Evolutionary conservation across 2,113 vertebrate species (phyloP).

Genomic region (Mesoclemmys tuberculata): DNA sequence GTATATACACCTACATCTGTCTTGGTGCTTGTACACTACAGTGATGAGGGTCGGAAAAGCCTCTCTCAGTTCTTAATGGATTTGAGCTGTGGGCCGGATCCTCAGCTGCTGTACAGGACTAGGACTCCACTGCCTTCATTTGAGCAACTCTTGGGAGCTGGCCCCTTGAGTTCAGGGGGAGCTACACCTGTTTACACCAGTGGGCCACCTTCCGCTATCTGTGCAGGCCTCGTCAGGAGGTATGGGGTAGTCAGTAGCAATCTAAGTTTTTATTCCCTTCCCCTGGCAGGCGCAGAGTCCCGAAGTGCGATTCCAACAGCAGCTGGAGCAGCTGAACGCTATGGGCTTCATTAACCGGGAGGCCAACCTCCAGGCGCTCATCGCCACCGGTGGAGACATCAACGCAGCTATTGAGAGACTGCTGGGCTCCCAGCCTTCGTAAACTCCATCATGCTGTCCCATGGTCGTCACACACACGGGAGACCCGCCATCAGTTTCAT

Average conservation of each 20-base stretch:
- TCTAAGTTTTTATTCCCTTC: background rate
- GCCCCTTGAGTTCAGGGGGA: background rate
- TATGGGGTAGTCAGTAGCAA: background rate
- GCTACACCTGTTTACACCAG: background rate
- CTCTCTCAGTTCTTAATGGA: background rate
- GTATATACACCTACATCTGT: background rate
- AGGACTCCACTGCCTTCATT: background rate
- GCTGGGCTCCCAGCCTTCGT: conserved; percentile 86
- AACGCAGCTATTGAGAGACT: conserved; percentile 87
- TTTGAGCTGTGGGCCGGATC: background rate
- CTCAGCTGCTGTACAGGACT: background rate
- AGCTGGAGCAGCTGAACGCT: conserved; percentile 89
- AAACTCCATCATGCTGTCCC: conserved; percentile 44
- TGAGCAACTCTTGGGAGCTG: background rate
- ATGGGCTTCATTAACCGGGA: conserved; percentile 87
- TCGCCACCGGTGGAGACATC: conserved; percentile 86
- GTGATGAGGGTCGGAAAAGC: background rate
- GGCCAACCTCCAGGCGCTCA: conserved; percentile 86
- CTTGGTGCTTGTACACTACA: background rate
- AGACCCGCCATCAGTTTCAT: conserved; percentile 53
- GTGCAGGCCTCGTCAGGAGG: rapidly evolving
- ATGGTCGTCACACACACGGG: conserved; percentile 45
- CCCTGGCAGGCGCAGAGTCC: conserved; percentile 88
- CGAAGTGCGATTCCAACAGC: conserved; percentile 96
- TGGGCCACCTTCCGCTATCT: background rate